A percentile compares a stretch with the other conserved stretches of the same genome.
Evolutionary conservation across 2,113 vertebrate genomes (phyloP).

Genomic region (Eolophus roseicapilla): DNA sequence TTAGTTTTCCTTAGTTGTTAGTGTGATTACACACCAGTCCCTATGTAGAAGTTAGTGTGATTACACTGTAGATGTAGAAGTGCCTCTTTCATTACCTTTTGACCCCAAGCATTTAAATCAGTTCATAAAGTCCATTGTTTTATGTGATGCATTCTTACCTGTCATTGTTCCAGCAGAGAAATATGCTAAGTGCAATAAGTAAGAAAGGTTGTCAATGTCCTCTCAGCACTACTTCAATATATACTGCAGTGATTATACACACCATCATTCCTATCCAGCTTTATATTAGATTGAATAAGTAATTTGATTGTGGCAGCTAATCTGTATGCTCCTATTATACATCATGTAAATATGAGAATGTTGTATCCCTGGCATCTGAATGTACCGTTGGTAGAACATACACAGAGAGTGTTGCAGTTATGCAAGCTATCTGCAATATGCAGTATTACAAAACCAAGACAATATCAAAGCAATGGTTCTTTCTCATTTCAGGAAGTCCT

Average conservation of each 20-base stretch:
- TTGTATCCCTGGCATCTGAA: neutral
- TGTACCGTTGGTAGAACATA: neutral
- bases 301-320: neutral
- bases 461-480: neutral
- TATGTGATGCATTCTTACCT: neutral
- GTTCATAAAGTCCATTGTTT: neutral
- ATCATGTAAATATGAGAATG: neutral
- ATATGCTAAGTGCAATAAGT: neutral
- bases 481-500: slow-evolving; percentile 76
- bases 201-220: neutral
- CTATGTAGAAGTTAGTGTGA: neutral
- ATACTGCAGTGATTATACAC: neutral
- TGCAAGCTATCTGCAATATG: neutral
- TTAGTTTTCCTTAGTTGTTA: neutral
- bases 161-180: neutral
- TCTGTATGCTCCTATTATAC: neutral
- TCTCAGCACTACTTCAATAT: neutral
- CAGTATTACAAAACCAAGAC: neutral
- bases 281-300: neutral
- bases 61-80: neutral
- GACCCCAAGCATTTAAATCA: neutral
- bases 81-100: neutral
- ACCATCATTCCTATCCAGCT: neutral
- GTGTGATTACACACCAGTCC: neutral
- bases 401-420: neutral